Evolutionary conservation across 2,113 vertebrate species (phyloP).

Genomic region (Colius striatus): DNA sequence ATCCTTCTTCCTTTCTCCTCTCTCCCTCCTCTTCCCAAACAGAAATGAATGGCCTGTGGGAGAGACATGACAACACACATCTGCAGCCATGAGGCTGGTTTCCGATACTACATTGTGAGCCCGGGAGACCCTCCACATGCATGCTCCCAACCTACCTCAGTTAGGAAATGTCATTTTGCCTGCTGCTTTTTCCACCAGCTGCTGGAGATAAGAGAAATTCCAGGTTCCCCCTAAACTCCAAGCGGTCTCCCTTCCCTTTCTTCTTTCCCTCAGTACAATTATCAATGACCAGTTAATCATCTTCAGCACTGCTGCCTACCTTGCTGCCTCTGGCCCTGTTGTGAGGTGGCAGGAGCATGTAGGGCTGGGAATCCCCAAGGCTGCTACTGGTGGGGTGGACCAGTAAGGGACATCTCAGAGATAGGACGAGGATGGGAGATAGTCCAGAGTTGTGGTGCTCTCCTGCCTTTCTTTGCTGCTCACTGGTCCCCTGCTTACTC

Average conservation of each 20-base stretch:
- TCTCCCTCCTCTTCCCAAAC: not conserved
- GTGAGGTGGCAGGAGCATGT: not conserved
- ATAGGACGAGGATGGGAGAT: not conserved
- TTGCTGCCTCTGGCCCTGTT: not conserved
- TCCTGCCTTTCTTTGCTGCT: not conserved
- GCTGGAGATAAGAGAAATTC: not conserved
- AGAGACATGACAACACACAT: accelerated
- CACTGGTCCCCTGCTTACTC: not conserved
- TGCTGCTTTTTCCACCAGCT: not conserved
- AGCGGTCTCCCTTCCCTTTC: not conserved
- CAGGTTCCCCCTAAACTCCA: not conserved
- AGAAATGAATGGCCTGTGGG: not conserved
- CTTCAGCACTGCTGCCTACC: not conserved
- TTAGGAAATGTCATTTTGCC: not conserved
- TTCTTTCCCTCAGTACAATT: not conserved
- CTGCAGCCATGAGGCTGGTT: not conserved
- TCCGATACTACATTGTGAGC: accelerated
- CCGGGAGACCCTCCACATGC: not conserved
- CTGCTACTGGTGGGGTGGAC: not conserved
- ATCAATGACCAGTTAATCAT: accelerated
- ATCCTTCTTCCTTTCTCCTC: not conserved
- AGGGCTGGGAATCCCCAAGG: not conserved
- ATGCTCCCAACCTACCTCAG: not conserved
- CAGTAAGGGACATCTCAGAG: not conserved
- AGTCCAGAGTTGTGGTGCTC: not conserved